phyloP scores from a whole-genome alignment of 1,140 invertebrate genomes.

The Stratiolaelaps scimitus region DNA sequence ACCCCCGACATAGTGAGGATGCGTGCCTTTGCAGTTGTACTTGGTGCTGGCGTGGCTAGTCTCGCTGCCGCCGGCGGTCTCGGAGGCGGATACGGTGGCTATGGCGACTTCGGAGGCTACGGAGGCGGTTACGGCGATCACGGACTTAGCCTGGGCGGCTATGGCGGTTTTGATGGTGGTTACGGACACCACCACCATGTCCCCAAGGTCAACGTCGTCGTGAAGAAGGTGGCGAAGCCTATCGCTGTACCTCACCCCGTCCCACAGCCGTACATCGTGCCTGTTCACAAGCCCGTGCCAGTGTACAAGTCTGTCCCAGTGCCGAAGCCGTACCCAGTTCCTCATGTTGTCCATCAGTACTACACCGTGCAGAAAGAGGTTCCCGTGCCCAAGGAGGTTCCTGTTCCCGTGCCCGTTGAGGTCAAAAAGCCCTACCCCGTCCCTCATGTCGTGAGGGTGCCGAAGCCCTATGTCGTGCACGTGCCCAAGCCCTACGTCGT shows the following conservation, averaged over 20 bases:
- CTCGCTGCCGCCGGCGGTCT: conserved; percentile 14
- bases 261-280: background rate
- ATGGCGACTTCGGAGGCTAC: conserved; percentile 23
- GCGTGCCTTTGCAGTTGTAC: conserved; percentile 18
- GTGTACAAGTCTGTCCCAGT: conserved; percentile 20
- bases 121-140: background rate
- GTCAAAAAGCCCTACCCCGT: conserved; percentile 22
- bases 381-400: conserved; percentile 22
- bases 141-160: background rate
- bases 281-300: conserved; percentile 16
- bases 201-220: conserved; percentile 19
- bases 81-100: conserved; percentile 11
- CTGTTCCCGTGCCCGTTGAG: conserved; percentile 12
- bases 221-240: conserved; percentile 19
- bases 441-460: conserved; percentile 13
- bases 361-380: conserved; percentile 10
- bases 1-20: conserved; percentile 1
- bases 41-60: background rate
- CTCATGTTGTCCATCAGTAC: conserved; percentile 19
- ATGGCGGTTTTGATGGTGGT: background rate
- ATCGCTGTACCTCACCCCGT: conserved; percentile 5
- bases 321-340: background rate
- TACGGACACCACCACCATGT: conserved; percentile 4
- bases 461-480: conserved; percentile 20
- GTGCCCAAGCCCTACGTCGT: conserved; percentile 23